Percentiles rank a stretch among this genome's conserved stretches.
Evolutionary conservation across 2,797 vertebrate genomes (phyloP).

Genomic region (Urophycis tenuis): DNA sequence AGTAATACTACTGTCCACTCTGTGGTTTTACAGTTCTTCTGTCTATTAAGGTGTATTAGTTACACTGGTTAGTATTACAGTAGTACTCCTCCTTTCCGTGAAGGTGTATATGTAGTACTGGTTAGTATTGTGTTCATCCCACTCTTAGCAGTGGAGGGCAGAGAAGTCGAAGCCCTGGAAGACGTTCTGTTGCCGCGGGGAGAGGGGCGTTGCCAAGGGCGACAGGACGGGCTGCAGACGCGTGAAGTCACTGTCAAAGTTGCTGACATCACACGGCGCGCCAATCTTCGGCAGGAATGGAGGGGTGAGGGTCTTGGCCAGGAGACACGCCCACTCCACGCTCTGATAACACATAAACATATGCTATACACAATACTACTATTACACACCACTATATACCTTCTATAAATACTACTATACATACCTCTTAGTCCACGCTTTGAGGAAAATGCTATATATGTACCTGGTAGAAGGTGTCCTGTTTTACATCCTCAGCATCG

Average conservation of each 20-base stretch:
- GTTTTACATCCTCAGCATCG: constrained; percentile 85
- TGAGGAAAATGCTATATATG: background rate
- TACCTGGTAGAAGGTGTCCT: constrained; percentile 83
- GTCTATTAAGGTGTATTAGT: background rate
- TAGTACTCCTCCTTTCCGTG: background rate
- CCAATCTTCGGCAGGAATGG: constrained; percentile 79
- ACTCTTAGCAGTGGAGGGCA: constrained; percentile 57
- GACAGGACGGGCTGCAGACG: constrained; percentile 78
- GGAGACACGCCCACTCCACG: constrained; percentile 79
- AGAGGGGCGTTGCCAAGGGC: constrained; percentile 68
- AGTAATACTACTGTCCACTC: background rate
- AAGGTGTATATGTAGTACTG: background rate
- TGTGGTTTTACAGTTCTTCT: too few relatives aligned
- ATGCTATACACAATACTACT: too few relatives aligned
- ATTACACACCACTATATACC: background rate
- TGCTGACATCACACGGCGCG: constrained; percentile 73
- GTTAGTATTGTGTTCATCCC: background rate
- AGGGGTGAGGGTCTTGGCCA: constrained; percentile 71
- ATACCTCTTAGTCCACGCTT: background rate
- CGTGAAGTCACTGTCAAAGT: constrained; percentile 90
- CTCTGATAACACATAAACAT: constrained; percentile 51
- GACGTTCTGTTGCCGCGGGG: constrained; percentile 71
- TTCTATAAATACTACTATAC: background rate
- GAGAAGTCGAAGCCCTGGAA: constrained; percentile 88
- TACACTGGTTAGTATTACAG: background rate